These are phyloP conservation scores for Macaria liturata DNA, from an alignment of 2,888 invertebrate species.

Conservation along the genomic window DNA sequence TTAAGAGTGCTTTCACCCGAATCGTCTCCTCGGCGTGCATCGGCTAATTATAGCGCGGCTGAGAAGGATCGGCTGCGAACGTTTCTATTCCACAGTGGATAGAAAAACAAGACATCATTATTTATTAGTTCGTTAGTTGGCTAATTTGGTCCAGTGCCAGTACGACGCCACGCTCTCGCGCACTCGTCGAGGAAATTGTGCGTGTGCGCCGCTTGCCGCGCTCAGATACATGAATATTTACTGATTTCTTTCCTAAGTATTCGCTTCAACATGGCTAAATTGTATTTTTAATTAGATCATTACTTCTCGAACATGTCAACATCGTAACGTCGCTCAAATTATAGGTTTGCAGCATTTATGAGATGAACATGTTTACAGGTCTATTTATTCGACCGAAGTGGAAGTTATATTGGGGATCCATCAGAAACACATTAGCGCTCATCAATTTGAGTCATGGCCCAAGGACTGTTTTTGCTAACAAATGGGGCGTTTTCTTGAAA, in stretches of 20 bases:
- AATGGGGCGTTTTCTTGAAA: slow-evolving; percentile 11
- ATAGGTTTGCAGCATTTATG: slow-evolving; percentile 20
- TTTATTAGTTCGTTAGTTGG: slow-evolving; percentile 82
- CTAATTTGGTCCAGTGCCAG: slow-evolving; percentile 81
- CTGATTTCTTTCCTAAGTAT: slow-evolving; percentile 47
- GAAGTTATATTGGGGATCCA: slow-evolving; percentile 71
- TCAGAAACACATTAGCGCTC: slow-evolving; percentile 78
- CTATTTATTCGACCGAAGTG: slow-evolving; percentile 61
- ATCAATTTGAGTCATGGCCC: slow-evolving; percentile 46
- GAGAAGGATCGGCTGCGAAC: slow-evolving; percentile 70
- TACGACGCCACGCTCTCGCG: slow-evolving; percentile 75
- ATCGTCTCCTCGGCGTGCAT: slow-evolving; percentile 76
- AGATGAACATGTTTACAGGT: slow-evolving; percentile 30
- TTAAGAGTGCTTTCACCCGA: slow-evolving; percentile 82
- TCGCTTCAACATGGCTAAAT: slow-evolving; percentile 17
- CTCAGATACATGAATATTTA: slow-evolving; percentile 54
- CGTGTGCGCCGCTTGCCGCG: slow-evolving; percentile 49
- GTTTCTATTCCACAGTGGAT: slow-evolving; percentile 78
- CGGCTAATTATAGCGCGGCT: slow-evolving; percentile 66
- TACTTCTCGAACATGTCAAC: slow-evolving; percentile 26
- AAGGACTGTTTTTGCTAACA: slow-evolving; percentile 54
- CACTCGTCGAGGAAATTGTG: slow-evolving; percentile 73
- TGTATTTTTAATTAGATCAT: slow-evolving; percentile 27
- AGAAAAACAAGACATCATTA: slow-evolving; percentile 83
- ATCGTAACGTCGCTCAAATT: not conserved